Evolutionary conservation across 2,888 invertebrate genomes (phyloP), one percentile per base, ranked within the genome.

Genomic region (Dusona sp.): DNA sequence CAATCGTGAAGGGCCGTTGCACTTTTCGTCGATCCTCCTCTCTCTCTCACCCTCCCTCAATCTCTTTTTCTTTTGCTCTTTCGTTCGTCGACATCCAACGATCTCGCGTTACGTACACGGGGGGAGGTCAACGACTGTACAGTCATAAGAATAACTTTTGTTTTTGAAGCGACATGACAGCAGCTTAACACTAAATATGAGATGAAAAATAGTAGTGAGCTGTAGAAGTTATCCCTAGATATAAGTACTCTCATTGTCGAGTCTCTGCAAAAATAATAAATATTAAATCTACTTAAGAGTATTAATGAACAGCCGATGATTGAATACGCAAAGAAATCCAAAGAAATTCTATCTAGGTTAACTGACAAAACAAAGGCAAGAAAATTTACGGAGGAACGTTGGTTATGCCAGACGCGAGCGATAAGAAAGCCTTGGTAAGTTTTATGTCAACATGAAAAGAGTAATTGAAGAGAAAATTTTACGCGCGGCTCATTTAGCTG

Each of bases 1-100:
- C 79, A 70, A 83, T 83, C 85, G 83, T n/a, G 42, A 68, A 77
- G 74, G 83, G 79, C 70, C 79, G 65, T 83, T 83, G 79, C 83
- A 86, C 83, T 79, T 77, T 48, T 79, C 68, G 67, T 75, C 45
- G 19, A 19, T 78, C 54, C 3, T 38, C 25, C 2, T 4, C 54
- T 38, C 51, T 36, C 22, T 65, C 33, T 22, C 33, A 13, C 48
- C 11, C 42, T 33, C 11, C 48, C 42, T 54, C 45, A 7, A 54
- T 22, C 51, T 16, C 33, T 36, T 7, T 48, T 64, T 48, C 61
- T 61, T 61, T 29, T 22, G 22, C 38, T 79, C 42, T 72, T 70
- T 51, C 51, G 61, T 72, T 79, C 77, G 80, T 80, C 80, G 64
- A 38, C 77, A 78, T 81, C 79, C 61, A 80, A 75, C 75, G 64